phyloP scores from a whole-genome alignment of 2,888 invertebrate species.

The Epicampocera succincta region DNA sequence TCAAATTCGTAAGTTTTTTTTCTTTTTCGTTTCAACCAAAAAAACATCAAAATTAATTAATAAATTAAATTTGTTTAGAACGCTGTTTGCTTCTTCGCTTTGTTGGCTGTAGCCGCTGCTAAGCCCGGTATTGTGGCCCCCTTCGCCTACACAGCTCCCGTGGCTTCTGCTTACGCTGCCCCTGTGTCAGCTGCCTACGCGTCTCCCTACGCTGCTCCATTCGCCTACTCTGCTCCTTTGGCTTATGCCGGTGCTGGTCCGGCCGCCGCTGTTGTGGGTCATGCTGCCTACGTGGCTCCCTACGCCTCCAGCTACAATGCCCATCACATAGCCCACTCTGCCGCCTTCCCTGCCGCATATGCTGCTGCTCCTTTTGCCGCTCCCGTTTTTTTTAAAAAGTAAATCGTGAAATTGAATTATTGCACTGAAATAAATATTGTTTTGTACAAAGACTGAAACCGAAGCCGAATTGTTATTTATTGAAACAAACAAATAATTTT shows the following conservation, averaged over 20 bases:
- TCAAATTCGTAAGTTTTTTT: no score
- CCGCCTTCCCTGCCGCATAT: constrained; percentile 70
- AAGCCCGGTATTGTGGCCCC: constrained; percentile 71
- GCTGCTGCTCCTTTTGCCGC: constrained; percentile 21
- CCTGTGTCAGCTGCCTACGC: constrained; percentile 63
- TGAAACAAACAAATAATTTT: no score
- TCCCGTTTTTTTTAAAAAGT: constrained; percentile 63
- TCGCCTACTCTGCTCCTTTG: constrained; percentile 75
- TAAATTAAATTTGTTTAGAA: no score
- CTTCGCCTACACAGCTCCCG: constrained; percentile 55
- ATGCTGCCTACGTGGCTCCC: constrained; percentile 77
- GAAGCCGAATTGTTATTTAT: no score
- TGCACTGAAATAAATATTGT: no score
- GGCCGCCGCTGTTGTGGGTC: constrained; percentile 71
- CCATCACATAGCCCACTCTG: constrained; percentile 76
- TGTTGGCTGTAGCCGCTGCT: constrained; percentile 72
- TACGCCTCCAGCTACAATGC: constrained; percentile 77
- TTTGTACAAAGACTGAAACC: no score
- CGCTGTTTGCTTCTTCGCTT: constrained; percentile 76
- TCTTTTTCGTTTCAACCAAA: no score
- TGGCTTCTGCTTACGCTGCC: constrained; percentile 72
- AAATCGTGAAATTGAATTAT: background rate
- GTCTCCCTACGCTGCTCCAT: constrained; percentile 43
- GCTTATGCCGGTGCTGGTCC: constrained; percentile 72
- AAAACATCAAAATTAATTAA: no score